phyloP scores from a whole-genome alignment of 2,797 vertebrate species.

The Benthosema pterotum region DNA sequence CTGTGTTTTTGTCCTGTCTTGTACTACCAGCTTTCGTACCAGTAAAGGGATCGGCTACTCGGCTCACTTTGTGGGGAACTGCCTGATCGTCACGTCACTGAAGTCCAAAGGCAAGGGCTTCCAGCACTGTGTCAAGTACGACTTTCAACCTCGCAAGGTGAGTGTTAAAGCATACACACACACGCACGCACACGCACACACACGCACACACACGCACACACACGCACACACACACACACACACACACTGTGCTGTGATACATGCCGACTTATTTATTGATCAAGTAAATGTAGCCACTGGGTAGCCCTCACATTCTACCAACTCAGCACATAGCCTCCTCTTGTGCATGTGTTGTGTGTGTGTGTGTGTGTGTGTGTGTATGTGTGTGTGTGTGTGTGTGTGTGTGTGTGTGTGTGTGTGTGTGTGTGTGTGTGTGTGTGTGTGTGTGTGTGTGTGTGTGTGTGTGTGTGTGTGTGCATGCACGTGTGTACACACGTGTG shows the following conservation, averaged over 20 bases:
- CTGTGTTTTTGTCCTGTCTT: too few relatives aligned
- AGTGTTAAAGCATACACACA: constrained; percentile 25
- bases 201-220: constrained; percentile 5
- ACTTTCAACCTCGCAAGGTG: constrained; percentile 98
- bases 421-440: background rate
- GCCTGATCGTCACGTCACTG: constrained; percentile 96
- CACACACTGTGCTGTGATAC: too few relatives aligned
- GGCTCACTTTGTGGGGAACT: constrained; percentile 99
- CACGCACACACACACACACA: constrained; percentile 19
- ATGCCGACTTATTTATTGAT: too few relatives aligned
- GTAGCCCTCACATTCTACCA: too few relatives aligned
- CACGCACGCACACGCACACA: background rate
- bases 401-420: background rate
- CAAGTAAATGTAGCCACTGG: too few relatives aligned
- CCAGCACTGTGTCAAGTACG: constrained; percentile 99
- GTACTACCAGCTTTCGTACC: constrained; percentile 89
- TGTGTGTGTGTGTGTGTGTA: constrained; percentile 20
- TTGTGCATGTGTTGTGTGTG: constrained; percentile 72
- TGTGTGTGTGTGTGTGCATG: constrained; percentile 4
- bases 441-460: constrained; percentile 7
- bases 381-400: constrained; percentile 18
- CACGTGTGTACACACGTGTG: constrained; percentile 11
- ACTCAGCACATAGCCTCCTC: too few relatives aligned
- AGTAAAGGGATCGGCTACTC: constrained; percentile 99
- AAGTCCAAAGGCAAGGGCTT: constrained; percentile 99